phyloP scores from a whole-genome alignment of 2,113 vertebrate species.

The Notiomystis cincta region DNA sequence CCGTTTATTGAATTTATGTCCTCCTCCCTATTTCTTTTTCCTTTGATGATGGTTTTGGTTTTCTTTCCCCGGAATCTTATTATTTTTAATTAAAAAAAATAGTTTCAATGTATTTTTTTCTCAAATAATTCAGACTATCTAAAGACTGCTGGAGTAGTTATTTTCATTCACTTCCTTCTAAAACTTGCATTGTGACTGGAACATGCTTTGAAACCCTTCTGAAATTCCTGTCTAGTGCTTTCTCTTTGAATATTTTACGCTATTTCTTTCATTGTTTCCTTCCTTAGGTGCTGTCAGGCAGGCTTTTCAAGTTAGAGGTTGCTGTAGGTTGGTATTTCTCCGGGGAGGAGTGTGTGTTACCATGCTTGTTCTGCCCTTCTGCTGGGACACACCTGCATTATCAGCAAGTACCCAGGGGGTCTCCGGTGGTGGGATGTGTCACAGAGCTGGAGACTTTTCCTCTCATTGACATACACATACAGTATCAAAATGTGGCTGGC shows the following conservation, averaged over 20 bases:
- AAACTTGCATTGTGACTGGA: neutral
- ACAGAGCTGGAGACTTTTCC: neutral
- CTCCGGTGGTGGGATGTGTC: neutral
- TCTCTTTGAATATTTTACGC: constrained; percentile 20
- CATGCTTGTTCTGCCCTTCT: neutral
- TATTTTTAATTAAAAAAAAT: constrained; percentile 27
- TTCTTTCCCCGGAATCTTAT: neutral
- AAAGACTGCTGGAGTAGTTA: neutral
- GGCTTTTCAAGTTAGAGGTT: neutral
- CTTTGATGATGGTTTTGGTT: neutral
- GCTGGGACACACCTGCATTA: neutral
- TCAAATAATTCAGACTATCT: neutral
- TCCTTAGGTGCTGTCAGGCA: neutral
- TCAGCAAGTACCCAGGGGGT: neutral
- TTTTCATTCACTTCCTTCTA: neutral
- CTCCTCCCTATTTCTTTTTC: neutral
- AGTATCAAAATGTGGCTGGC: neutral
- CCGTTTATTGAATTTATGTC: no score
- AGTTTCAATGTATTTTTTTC: neutral
- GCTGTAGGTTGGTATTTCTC: neutral
- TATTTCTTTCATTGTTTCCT: neutral
- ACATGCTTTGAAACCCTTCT: neutral
- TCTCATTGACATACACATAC: neutral
- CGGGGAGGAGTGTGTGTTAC: neutral
- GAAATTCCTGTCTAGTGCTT: neutral